Evolutionary conservation across 2,797 vertebrate genomes (phyloP), one percentile per base, ranked within the genome.

Genomic region (Esox lucius): DNA sequence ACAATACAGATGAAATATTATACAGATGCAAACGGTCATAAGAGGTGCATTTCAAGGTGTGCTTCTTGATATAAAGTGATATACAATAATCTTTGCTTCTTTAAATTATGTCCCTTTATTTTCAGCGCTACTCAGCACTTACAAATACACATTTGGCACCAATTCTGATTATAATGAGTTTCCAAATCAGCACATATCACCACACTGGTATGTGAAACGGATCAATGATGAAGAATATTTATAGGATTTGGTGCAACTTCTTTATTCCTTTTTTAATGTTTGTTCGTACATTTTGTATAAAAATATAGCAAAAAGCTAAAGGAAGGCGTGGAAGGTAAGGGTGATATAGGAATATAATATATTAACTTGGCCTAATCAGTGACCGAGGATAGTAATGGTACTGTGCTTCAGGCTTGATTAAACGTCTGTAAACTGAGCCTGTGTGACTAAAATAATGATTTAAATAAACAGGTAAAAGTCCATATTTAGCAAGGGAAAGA

Each of bases 271-370:
- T 90, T 92, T 91, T 87, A 90, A 91, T 83, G 91, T 91, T 88
- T 92, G 93, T 94, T 94, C 91, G 93, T 93, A 95, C 92, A 94
- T 89, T 93, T 88, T 91, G 88, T 95, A 95, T 93, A 95, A 94
- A 96, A 94, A 91, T 88, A 91, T 84, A 90, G 92, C 89, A 91
- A 87, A 59, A 89, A 88, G 85, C 87, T 90, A 88, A 91, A 91
- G 89, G 87, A 91, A 87, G 73, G 80, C 83, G 83, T 81, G 83
- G 83, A 80, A 71, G 53, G 56, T 56, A 71, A 69, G 79, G 73
- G 73, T 66, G 72, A 4, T 24, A 61, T 61, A 61, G 22, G 24
- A 1, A 24, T 26, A 4, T 12, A 24, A 61, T 61, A 78, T 80
- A 75, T 79, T 51, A 65, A 79, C 75, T 81, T 71, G 83, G 81